Evolutionary conservation across 2,113 vertebrate species (phyloP).

Genomic region (Struthidea cinerea): DNA sequence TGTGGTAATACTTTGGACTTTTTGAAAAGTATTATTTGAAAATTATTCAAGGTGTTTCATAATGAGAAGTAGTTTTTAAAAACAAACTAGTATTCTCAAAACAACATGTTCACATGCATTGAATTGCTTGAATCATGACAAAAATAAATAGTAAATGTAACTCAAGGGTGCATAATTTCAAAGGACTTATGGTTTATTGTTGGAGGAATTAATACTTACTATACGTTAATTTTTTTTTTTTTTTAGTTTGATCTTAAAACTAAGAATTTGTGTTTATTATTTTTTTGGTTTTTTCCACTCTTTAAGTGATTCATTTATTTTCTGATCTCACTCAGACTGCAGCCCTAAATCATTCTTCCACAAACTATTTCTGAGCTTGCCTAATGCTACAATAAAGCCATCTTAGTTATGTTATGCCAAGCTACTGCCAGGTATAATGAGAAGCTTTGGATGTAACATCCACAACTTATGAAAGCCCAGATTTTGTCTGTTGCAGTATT

Average conservation of each 20-base stretch:
- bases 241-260: not conserved
- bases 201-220: not conserved
- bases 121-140: not conserved
- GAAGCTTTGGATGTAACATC: not conserved
- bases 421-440: not conserved
- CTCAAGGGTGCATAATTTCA: not conserved
- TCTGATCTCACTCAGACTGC: not conserved
- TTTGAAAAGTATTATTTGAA: not conserved
- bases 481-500: slow-evolving; percentile 11
- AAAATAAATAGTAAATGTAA: not conserved
- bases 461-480: not conserved
- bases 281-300: not conserved
- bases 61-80: not conserved
- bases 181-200: not conserved
- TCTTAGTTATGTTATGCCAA: not conserved
- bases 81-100: not conserved
- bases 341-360: not conserved
- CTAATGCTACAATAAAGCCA: not conserved
- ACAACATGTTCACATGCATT: not conserved
- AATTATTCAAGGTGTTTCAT: not conserved
- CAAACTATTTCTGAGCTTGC: not conserved
- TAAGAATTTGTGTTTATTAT: not conserved
- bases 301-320: not conserved
- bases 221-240: not conserved
- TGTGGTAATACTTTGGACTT: not conserved